These are phyloP conservation scores for Manduca sexta DNA, from an alignment of 1,140 invertebrate genomes.

Conservation along the genomic window DNA sequence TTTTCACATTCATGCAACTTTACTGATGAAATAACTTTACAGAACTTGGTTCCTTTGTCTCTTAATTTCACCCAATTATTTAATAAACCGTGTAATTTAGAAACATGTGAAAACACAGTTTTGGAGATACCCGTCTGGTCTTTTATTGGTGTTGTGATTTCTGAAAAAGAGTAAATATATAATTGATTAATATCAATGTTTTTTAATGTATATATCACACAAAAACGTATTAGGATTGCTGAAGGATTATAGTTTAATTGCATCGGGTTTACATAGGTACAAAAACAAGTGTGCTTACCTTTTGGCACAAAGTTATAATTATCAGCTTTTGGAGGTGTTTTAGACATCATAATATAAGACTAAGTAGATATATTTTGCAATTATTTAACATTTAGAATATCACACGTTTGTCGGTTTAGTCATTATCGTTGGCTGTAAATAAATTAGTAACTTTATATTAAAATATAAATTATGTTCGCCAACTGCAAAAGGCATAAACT, in stretches of 20 bases:
- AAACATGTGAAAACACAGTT: conserved; percentile 48
- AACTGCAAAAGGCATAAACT: too few relatives aligned
- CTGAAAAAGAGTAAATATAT: conserved; percentile 25
- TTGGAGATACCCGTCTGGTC: conserved; percentile 40
- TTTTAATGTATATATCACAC: too few relatives aligned
- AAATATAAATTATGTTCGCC: too few relatives aligned
- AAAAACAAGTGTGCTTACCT: conserved; percentile 26
- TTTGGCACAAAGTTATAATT: conserved; percentile 23
- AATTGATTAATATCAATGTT: background rate
- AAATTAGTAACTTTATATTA: too few relatives aligned
- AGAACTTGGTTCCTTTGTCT: conserved; percentile 48
- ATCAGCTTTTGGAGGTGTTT: conserved; percentile 23
- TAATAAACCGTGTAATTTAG: conserved; percentile 40
- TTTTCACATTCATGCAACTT: conserved; percentile 51
- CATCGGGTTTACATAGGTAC: too few relatives aligned
- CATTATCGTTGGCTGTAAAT: too few relatives aligned
- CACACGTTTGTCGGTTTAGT: too few relatives aligned
- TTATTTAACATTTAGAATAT: too few relatives aligned
- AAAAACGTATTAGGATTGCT: too few relatives aligned
- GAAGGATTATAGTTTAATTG: too few relatives aligned
- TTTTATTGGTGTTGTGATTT: conserved; percentile 42
- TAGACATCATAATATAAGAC: too few relatives aligned
- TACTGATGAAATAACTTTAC: conserved; percentile 37
- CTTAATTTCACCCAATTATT: conserved; percentile 39
- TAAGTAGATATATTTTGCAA: too few relatives aligned